Conservation (phyloP, 2,888 invertebrate species). For the Idaea biselata region DNA sequence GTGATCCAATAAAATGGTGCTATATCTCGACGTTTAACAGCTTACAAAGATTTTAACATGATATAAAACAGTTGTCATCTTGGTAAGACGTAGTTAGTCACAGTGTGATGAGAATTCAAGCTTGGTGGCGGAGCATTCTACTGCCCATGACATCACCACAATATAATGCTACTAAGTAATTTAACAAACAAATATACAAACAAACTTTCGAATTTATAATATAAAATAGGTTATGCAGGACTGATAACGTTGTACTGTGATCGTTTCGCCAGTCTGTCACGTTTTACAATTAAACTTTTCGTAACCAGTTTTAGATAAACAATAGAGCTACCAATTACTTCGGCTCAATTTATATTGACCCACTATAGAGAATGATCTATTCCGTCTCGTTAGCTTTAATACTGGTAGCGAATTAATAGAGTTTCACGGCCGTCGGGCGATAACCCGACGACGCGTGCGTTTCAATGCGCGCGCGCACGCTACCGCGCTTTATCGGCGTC, state of each 20-base stretch:
- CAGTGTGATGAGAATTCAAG: conserved; percentile 19
- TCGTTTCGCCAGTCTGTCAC: neutral
- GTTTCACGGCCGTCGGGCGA: conserved; percentile 28
- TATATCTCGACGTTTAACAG: too few relatives aligned
- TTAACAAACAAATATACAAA: too few relatives aligned
- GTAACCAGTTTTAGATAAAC: neutral
- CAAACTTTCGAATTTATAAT: too few relatives aligned
- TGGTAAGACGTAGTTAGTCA: conserved; percentile 2
- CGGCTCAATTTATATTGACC: conserved; percentile 9
- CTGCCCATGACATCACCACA: conserved; percentile 27
- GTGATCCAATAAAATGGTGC: neutral
- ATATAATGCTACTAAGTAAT: too few relatives aligned
- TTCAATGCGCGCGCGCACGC: conserved; percentile 25
- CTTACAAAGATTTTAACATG: too few relatives aligned
- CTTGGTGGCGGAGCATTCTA: conserved; percentile 23
- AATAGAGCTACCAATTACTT: neutral
- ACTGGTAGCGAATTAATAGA: conserved; percentile 25
- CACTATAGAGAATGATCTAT: conserved; percentile 18
- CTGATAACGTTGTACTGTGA: neutral
- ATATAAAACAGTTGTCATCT: too few relatives aligned
- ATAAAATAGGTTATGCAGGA: neutral
- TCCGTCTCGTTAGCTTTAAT: conserved; percentile 18
- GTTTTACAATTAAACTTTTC: neutral
- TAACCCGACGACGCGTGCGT: conserved; percentile 25
- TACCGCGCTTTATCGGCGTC: conserved; percentile 19